phyloP scores from a whole-genome alignment of 2,113 vertebrate genomes.

The Oreochromis niloticus region DNA sequence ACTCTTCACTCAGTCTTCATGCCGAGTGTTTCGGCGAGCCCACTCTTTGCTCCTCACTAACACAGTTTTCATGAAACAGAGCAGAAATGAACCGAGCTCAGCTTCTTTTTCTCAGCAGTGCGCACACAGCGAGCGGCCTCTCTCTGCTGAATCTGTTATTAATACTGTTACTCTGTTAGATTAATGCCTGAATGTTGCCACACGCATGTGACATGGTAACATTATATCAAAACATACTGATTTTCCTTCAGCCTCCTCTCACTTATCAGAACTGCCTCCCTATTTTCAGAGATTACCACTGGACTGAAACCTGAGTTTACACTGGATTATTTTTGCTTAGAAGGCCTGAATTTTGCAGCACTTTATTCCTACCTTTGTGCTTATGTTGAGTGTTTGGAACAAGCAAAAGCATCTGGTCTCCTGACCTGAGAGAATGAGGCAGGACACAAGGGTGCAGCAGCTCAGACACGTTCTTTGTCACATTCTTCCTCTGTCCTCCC shows the following conservation, averaged over 20 bases:
- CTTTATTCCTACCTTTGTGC: not conserved
- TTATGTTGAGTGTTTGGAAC: not conserved
- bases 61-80: rapidly evolving
- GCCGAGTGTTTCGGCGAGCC: rapidly evolving
- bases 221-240: not conserved
- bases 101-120: not conserved
- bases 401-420: not conserved
- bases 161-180: not conserved
- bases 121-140: rapidly evolving
- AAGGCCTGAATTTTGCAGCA: not conserved
- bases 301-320: rapidly evolving
- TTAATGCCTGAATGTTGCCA: not conserved
- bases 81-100: not conserved
- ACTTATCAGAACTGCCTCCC: not conserved
- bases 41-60: not conserved
- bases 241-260: not conserved
- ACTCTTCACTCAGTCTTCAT: not conserved
- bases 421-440: not conserved
- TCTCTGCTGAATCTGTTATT: not conserved
- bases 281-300: not conserved
- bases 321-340: rapidly evolving
- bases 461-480: not conserved
- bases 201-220: rapidly evolving
- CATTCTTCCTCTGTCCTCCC: not conserved
- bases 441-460: rapidly evolving